A percentile compares a stretch with the other conserved stretches of the same genome.
phyloP scores from a whole-genome alignment of 2,797 vertebrate genomes.

The Sarcoramphus papa region DNA sequence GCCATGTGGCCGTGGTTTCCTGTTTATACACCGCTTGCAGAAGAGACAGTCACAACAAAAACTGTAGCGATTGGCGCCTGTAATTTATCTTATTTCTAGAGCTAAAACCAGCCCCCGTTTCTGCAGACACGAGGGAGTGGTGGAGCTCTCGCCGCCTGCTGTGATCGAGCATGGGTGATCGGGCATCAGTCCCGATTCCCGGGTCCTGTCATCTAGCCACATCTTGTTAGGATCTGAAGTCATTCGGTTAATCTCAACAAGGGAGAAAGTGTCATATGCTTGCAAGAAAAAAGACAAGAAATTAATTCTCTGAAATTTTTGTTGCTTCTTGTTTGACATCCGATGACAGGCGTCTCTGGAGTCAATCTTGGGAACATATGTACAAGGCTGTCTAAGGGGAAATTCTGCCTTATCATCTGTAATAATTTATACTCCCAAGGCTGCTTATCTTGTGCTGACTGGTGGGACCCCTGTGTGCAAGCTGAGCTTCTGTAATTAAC shows the following conservation, averaged over 20 bases:
- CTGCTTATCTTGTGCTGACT: background rate
- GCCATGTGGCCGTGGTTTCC: background rate
- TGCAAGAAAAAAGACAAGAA: background rate
- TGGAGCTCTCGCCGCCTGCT: background rate
- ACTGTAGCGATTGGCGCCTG: background rate
- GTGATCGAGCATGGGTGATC: background rate
- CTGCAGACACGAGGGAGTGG: background rate
- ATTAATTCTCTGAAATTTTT: background rate
- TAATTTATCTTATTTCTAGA: background rate
- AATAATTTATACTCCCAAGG: background rate
- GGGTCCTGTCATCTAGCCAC: background rate
- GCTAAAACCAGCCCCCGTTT: background rate
- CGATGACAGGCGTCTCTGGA: background rate
- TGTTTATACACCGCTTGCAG: background rate
- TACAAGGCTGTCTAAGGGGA: background rate
- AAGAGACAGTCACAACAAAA: background rate
- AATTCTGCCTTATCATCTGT: background rate
- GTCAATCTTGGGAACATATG: background rate
- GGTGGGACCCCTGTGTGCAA: background rate
- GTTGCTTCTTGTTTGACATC: background rate
- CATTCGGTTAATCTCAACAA: background rate
- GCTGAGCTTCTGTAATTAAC: slow-evolving; percentile 2
- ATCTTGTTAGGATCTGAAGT: background rate
- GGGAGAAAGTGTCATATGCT: background rate
- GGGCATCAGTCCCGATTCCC: background rate